Evolutionary conservation across 2,113 vertebrate species (phyloP), one percentile per base, ranked within the genome.

Genomic region (Lethenteron reissneri): DNA sequence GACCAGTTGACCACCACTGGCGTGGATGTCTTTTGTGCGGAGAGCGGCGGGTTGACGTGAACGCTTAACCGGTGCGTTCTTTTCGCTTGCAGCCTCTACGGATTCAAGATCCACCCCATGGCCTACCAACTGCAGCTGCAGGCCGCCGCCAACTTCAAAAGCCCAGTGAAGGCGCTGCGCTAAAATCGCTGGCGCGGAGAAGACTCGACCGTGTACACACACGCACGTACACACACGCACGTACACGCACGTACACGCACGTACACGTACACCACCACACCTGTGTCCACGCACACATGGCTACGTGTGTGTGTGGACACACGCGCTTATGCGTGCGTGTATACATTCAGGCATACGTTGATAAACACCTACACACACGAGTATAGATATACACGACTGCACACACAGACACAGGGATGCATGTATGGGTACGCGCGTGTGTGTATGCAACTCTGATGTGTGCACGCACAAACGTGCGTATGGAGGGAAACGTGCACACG

Each of bases 91-190:
- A 92, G 89, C 82, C 86, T 94, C 71, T 94, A 94, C 57, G 89
- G 89, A 57, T 94, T 94, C 78, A 94, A 94, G 83, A 94, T 94
- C 81, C 89, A 94, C 77, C 89, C 89, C 12, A 94, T 94, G 89
- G 89, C 89, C 25, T 92, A 94, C 78, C 89, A 94, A 81, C 84
- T 94, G 76, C 89, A 92, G 79, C 86, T 94, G 74, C 89, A 94
- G 78, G 89, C 89, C 11, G 89, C 89, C 73, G 90, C 88, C 83
- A 91, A 88, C 85, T 94, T 92, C 82, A 94, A 94, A 85, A 94
- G 89, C 78, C 89, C 89, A 0, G 89, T 94, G 76, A 94, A 94
- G 80, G 87, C 89, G 60, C 88, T 92, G 73, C 89, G 88, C 81
- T 94, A 80, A 25, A 68, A 68, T n/a, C n/a, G 11, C n/a, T 11